Evolutionary conservation across 2,797 vertebrate genomes (phyloP).

Genomic region (Hypotaenidia philippensis): DNA sequence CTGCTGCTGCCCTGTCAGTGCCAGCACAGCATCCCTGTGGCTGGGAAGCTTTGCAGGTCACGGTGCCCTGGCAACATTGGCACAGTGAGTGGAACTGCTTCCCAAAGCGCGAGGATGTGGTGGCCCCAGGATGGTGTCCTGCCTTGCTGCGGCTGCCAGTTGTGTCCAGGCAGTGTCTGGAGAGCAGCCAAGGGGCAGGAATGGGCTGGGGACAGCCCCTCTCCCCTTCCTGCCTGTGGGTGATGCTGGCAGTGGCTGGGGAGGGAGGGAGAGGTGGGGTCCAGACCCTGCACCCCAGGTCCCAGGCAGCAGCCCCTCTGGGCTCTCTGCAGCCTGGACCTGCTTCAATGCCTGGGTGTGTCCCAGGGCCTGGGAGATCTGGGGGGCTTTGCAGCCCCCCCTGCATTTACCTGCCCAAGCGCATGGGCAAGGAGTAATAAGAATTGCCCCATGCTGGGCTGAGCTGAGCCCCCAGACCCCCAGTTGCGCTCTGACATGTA

Average conservation of each 20-base stretch:
- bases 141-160: fast-evolving
- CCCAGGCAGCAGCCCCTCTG: background rate
- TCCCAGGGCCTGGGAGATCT: too few species aligned
- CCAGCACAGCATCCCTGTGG: fast-evolving
- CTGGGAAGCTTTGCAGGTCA: background rate
- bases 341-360: fast-evolving
- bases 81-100: fast-evolving
- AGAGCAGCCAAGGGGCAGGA: background rate
- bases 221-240: background rate
- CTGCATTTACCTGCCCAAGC: background rate
- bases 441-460: background rate
- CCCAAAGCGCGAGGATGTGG: fast-evolving
- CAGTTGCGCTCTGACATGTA: fast-evolving
- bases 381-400: background rate
- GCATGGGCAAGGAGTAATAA: background rate
- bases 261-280: background rate
- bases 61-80: fast-evolving
- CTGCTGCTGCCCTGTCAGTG: background rate
- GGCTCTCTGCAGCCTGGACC: too few species aligned
- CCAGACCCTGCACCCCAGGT: too few species aligned
- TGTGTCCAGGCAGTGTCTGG: too few species aligned
- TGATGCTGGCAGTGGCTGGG: background rate
- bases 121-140: background rate
- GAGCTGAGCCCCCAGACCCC: background rate
- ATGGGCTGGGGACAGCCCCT: fast-evolving